Evolutionary conservation across 2,888 invertebrate species (phyloP).

Genomic region (Pristionchus fissidentatus): DNA sequence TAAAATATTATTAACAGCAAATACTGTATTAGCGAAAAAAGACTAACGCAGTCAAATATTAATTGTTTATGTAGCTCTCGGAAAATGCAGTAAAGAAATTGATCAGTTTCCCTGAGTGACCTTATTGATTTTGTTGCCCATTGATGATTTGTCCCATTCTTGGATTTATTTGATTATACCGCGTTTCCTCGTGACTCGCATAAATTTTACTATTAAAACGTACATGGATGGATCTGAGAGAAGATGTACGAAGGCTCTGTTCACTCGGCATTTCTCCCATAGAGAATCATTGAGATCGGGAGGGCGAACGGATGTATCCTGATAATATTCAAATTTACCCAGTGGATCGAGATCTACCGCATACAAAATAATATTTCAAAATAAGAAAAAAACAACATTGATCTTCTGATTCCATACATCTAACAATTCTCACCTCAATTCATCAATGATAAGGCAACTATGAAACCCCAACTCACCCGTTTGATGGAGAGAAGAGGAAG

Average conservation of each 20-base stretch:
- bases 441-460: background rate
- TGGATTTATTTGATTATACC: too few species aligned
- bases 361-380: background rate
- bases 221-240: constrained; percentile 42
- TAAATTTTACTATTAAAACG: background rate
- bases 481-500: constrained; percentile 70
- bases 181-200: too few species aligned
- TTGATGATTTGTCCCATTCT: too few species aligned
- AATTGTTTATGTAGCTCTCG: too few species aligned
- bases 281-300: constrained; percentile 38
- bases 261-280: constrained; percentile 24
- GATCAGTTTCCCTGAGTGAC: too few species aligned
- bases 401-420: background rate
- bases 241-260: constrained; percentile 45
- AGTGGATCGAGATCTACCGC: background rate
- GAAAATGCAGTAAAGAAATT: too few species aligned
- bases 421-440: too few species aligned
- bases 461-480: constrained; percentile 54
- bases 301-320: constrained; percentile 44
- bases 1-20: background rate
- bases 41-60: background rate
- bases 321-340: background rate
- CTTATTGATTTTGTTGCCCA: too few species aligned
- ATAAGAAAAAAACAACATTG: background rate
- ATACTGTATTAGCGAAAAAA: background rate